These are phyloP conservation scores for Proterorhinus semilunaris DNA, from an alignment of 2,113 vertebrate species.

Conservation along the genomic window DNA sequence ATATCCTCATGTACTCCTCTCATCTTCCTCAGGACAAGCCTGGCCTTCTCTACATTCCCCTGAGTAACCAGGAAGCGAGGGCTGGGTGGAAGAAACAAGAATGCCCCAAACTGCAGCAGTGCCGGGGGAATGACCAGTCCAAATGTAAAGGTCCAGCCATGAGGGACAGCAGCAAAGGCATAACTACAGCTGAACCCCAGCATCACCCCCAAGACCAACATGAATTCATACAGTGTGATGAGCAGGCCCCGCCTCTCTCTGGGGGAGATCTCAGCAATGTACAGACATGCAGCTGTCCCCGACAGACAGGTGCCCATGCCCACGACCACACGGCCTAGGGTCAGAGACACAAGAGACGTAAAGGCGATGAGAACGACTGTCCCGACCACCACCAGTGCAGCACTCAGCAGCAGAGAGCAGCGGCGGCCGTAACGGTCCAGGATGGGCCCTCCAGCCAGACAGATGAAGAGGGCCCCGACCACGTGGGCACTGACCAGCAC, in stretches of 20 bases:
- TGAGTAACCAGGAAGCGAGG: conserved; percentile 90
- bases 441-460: conserved; percentile 84
- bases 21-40: conserved; percentile 80
- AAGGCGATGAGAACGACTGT: conserved; percentile 78
- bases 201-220: conserved; percentile 91
- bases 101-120: conserved; percentile 80
- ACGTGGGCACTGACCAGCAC: conserved; percentile 88
- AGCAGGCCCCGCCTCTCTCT: conserved; percentile 87
- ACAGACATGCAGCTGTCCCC: conserved; percentile 88
- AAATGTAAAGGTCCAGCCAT: conserved; percentile 92
- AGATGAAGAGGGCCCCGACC: conserved; percentile 87
- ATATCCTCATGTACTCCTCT: conserved; percentile 63
- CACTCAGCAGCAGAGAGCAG: conserved; percentile 83
- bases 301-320: conserved; percentile 91
- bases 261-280: conserved; percentile 92
- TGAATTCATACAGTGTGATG: conserved; percentile 90
- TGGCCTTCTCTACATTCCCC: conserved; percentile 81
- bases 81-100: conserved; percentile 89
- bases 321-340: conserved; percentile 82
- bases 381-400: conserved; percentile 81
- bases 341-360: conserved; percentile 78
- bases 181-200: conserved; percentile 91
- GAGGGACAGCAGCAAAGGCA: conserved; percentile 76
- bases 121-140: conserved; percentile 86
- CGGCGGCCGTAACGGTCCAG: conserved; percentile 90